Evolutionary conservation across 2,797 vertebrate genomes (phyloP), one percentile per base, ranked within the genome.

Genomic region (Hydrolagus colliei): DNA sequence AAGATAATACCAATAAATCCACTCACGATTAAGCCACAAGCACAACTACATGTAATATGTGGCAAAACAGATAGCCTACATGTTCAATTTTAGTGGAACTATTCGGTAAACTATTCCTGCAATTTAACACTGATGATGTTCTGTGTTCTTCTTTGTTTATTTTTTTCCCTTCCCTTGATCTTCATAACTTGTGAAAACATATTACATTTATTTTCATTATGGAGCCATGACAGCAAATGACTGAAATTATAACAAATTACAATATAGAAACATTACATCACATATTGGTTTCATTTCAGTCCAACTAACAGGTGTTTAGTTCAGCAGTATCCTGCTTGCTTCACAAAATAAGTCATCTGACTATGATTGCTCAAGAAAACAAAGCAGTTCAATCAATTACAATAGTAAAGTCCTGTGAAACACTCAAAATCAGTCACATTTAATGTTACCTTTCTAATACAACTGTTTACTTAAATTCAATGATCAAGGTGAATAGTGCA

Each of bases 341-440:
- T 68, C 27, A 71, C 41, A 71, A 75, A 35, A 79, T 27, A 71
- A 41, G 32, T 18, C 68, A 52, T 68, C 71, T 35, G 9, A 84
- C 11, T 84, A 8, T 52, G 65, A 84, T 77, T 77, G 61, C 65
- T 84, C 79, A 71, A 9, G 65, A 84, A 61, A 84, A 71, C 65
- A 68, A 82, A 82, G 16, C 65, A 71, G 68, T 82, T 82, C 63
- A 82, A 52, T 84, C 16, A 71, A 68, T 84, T 71, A 71, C 65
- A 68, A 32, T 84, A 71, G 68, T 84, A 52, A 18, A 52, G 65
- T 84, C 79, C 79, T 63, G 11, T 5, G 65, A 35, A 27, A 27
- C 79, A 41, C 52, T 63, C 32, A 68, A 71, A 84, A 71, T 71
- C 79, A 52, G 79, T 84, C 65, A 82, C 18, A 32, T 84, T 71